Evolutionary conservation across 2,888 invertebrate genomes (phyloP).

Genomic region (Zelleria hepariella): DNA sequence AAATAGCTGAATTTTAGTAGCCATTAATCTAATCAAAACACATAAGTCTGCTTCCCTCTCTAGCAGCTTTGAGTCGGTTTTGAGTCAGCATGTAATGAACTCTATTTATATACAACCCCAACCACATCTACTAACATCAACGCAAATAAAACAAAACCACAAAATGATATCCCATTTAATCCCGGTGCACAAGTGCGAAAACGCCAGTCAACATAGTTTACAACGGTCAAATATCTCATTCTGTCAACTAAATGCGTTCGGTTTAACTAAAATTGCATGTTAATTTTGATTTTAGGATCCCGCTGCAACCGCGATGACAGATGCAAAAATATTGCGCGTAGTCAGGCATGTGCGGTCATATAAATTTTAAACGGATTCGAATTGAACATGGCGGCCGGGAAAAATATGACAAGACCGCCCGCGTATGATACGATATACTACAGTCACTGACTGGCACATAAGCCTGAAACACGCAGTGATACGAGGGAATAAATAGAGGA

Average conservation of each 20-base stretch:
- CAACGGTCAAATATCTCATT: conserved; percentile 40
- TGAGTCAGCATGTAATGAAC: background rate
- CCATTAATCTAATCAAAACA: background rate
- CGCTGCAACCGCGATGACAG: conserved; percentile 42
- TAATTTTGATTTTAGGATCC: conserved; percentile 60
- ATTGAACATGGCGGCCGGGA: conserved; percentile 7
- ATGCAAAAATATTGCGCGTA: conserved; percentile 40
- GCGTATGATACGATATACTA: conserved; percentile 1
- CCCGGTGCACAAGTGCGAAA: background rate
- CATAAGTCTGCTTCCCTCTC: background rate
- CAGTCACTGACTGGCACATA: background rate
- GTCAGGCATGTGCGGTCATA: conserved; percentile 9
- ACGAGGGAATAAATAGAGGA: background rate
- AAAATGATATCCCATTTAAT: background rate
- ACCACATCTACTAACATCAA: background rate
- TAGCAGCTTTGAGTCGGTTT: background rate
- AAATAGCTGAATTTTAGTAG: no score
- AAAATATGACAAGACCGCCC: conserved; percentile 7
- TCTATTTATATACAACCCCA: background rate
- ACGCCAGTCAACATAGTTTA: conserved; percentile 2
- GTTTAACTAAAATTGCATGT: conserved; percentile 60
- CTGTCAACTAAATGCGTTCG: conserved; percentile 60
- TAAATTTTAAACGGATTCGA: conserved; percentile 14
- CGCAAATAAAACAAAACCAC: background rate
- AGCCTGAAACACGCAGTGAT: background rate